Base-by-base conservation (phyloP, 2,113 vertebrate species). In the Calcarius ornatus region DNA sequence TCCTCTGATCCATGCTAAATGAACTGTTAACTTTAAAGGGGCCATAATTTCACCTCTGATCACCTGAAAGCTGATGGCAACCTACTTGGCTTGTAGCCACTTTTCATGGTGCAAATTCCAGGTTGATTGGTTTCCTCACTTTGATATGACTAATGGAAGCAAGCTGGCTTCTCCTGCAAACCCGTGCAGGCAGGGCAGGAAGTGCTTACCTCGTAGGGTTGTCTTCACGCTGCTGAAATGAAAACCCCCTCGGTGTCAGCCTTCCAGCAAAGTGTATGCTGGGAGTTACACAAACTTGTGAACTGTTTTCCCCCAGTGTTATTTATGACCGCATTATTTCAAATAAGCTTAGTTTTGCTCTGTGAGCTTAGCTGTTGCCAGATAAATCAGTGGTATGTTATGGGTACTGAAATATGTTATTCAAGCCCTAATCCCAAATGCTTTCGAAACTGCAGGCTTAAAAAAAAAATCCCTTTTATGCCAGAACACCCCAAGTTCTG, bases 401-500 rank as follows among this genome's bases (percentile, higher is more conserved):
- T 21, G 47, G 51, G 63, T 80, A 94, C 60, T 88, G 79, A 96
- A 96, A 93, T 77, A 80, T 23, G 47, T 93, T 93, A 92, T 92
- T 56, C 56, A 92, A 93, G 18, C 51, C 81, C 43, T 92, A 56
- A 90, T 94, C 76, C 68, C 7, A 2, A 93, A 90, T 86, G 38
- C n/a, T 81, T 95, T 68, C 0, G 0, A 94, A 95, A 95, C 31
- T 57, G 59, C 59, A 92, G 59, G 50, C 54, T 92, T 72, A 9
- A 90, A 71, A 89, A 73, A 54, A 91, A 59, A 40, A 22, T 50
- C 21, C 13, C 78, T 82, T 86, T 81, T 19, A 6, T 56, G 61
- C 42, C 71, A 81, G 60, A 88, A 75, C 47, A 77, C 68, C 43
- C 84, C 59, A 43, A 93, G 10, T 59, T 27, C 63, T 22, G 24